Conservation (phyloP, 2,888 invertebrate genomes). For the Pachymerium ferrugineum region DNA sequence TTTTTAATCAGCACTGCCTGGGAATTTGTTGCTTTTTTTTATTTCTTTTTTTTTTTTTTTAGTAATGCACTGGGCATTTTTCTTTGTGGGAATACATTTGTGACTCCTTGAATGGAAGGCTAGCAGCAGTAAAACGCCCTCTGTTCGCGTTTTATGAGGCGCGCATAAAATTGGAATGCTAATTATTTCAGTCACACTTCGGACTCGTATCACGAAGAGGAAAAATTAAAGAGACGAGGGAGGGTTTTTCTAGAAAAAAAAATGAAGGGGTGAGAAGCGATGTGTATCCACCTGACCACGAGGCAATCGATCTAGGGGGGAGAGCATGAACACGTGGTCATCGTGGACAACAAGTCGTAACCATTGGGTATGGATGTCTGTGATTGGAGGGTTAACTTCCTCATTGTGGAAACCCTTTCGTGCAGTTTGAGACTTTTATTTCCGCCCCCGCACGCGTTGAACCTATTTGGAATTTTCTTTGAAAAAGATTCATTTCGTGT, state of each 20-base stretch:
- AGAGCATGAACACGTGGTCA: conserved; percentile 8
- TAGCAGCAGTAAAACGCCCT: conserved; percentile 32
- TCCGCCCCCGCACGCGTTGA: background rate
- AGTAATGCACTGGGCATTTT: background rate
- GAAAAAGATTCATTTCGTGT: background rate
- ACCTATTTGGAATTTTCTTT: background rate
- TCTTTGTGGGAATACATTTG: conserved; percentile 20
- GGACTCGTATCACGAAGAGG: conserved; percentile 26
- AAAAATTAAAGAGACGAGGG: conserved; percentile 1
- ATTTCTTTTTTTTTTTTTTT: background rate
- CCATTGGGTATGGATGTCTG: conserved; percentile 15
- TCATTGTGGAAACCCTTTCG: background rate
- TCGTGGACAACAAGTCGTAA: conserved; percentile 11
- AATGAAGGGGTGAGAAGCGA: background rate
- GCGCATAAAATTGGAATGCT: conserved; percentile 33
- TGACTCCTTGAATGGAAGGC: conserved; percentile 31
- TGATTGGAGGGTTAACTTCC: conserved; percentile 16
- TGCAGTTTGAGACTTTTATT: background rate
- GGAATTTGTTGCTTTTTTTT: conserved; percentile 6
- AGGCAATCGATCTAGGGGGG: background rate
- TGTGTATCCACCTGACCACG: conserved; percentile 14
- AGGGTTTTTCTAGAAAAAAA: background rate
- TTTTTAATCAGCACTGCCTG: conserved; percentile 27
- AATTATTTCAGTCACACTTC: conserved; percentile 33
- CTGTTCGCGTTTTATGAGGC: conserved; percentile 31